These are phyloP conservation scores for Clitarchus hookeri DNA, from an alignment of 2,888 invertebrate species.

Conservation along the genomic window DNA sequence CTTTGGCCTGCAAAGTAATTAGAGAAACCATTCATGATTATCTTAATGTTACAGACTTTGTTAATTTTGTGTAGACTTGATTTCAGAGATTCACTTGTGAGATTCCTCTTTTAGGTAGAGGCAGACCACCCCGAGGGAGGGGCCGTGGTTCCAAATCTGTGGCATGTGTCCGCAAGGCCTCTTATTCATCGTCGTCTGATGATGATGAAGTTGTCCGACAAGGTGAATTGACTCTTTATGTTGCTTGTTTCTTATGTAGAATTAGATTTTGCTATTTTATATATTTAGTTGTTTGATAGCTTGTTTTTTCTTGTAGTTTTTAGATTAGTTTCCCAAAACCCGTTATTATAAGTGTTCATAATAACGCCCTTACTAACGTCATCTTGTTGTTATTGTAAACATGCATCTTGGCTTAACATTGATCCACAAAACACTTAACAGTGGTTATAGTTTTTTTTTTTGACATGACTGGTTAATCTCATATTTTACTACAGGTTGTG, in stretches of 20 bases:
- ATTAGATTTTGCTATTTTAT: neutral
- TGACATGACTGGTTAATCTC: too few species aligned
- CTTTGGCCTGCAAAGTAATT: neutral
- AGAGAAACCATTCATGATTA: neutral
- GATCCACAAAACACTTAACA: too few species aligned
- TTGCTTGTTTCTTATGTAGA: neutral
- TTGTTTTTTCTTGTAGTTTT: too few species aligned
- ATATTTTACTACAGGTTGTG: too few species aligned
- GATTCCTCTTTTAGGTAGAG: neutral
- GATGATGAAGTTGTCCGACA: neutral
- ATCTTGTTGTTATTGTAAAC: too few species aligned
- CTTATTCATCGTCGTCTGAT: neutral
- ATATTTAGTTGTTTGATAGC: too few species aligned
- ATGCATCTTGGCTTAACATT: too few species aligned
- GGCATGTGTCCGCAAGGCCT: constrained; percentile 14
- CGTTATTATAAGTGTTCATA: too few species aligned
- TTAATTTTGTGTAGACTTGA: neutral
- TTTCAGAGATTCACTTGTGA: neutral
- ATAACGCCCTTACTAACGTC: too few species aligned
- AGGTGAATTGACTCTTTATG: neutral
- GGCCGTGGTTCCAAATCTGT: constrained; percentile 14
- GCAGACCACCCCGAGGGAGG: neutral
- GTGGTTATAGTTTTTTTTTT: too few species aligned
- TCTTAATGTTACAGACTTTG: neutral
- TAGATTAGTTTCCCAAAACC: too few species aligned